These are phyloP conservation scores for Diachasmimorpha longicaudata DNA, from an alignment of 1,140 invertebrate species.

Conservation along the genomic window DNA sequence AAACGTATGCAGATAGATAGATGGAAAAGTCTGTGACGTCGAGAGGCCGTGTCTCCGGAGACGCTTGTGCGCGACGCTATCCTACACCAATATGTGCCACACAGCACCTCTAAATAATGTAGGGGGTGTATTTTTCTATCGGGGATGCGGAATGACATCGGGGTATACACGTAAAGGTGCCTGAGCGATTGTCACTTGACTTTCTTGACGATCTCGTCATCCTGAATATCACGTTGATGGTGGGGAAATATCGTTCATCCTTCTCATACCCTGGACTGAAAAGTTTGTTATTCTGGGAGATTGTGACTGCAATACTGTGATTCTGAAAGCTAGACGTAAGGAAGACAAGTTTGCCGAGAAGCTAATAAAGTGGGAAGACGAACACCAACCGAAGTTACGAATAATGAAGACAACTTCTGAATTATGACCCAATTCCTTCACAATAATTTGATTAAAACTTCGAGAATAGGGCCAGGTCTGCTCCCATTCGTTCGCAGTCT, in stretches of 20 bases:
- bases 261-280: neutral
- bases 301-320: too few relatives aligned
- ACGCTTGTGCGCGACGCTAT: conserved; percentile 29
- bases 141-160: conserved; percentile 15
- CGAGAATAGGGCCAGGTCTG: too few relatives aligned
- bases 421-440: neutral
- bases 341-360: neutral
- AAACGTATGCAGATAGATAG: conserved; percentile 53
- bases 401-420: neutral
- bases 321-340: too few relatives aligned
- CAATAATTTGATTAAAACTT: neutral
- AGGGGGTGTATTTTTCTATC: conserved; percentile 53
- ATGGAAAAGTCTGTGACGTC: conserved; percentile 48
- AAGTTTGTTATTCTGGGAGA: neutral
- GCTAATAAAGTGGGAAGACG: neutral
- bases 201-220: neutral
- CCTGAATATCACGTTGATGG: neutral
- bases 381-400: neutral
- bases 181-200: conserved; percentile 39
- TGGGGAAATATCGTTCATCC: neutral
- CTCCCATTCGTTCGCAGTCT: neutral
- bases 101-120: conserved; percentile 46
- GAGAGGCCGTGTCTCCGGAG: conserved; percentile 44
- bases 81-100: conserved; percentile 22
- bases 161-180: conserved; percentile 27